Evolutionary conservation across 2,797 vertebrate species (phyloP), one percentile per base, ranked within the genome.

Genomic region (Gouania willdenowi): DNA sequence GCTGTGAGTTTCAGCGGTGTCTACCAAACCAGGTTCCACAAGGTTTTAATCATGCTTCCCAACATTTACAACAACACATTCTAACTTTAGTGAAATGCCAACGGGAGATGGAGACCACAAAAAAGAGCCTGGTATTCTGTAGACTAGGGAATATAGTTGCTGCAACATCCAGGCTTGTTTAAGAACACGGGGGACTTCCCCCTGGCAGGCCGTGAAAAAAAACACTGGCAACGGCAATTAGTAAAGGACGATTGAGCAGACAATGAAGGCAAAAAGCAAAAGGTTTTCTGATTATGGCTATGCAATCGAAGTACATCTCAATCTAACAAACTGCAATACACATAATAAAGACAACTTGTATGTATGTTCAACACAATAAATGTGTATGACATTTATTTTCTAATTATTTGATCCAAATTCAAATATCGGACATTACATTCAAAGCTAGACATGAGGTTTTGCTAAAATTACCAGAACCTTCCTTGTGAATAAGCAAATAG

Each of bases 121-220:
- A 73, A 60, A 70, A 14, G n/a, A n/a, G n/a, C 9, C 53, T 51
- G 68, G 64, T 65, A 75, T 78, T 72, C 76, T 71, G 72, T 82
- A 63, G 71, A 79, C 66, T 68, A 65, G 75, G 66, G 70, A 66
- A 70, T 56, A 62, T 56, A 62, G 70, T 61, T 39, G 53, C 51
- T 60, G 58, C 63, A 51, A 19, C 20, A 20, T 61, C 46, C 8
- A 15, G 40, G 35, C 38, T 42, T 53, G 61, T 67, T 46, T 55
- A 56, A 69, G 72, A 60, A 52, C 46, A 65, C 41, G 34, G 34
- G 83, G 81, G 79, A 81, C 79, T 84, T 81, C 68, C 81, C n/a
- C 79, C 76, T 59, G 62, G 42, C 71, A 55, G 70, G 75, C 52
- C 58, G 57, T 57, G 71, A 72, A 75, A 80, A 74, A 71, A 81